A percentile compares a stretch with the other conserved stretches of the same genome.
phyloP scores from a whole-genome alignment of 2,797 vertebrate genomes.

The Sarcophilus harrisii region DNA sequence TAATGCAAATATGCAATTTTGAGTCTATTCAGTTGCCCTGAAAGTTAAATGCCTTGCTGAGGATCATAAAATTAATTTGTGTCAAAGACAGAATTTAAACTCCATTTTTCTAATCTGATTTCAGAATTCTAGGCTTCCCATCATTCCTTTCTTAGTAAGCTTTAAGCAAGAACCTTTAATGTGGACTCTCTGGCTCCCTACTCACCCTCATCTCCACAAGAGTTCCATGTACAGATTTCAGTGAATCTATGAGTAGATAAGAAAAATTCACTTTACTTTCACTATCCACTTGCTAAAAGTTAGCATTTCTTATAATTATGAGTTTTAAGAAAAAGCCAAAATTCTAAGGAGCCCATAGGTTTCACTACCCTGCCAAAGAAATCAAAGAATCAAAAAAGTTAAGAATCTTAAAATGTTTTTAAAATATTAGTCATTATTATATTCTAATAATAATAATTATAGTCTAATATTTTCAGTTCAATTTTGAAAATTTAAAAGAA shows the following conservation, averaged over 20 bases:
- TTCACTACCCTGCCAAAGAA: background rate
- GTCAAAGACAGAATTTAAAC: background rate
- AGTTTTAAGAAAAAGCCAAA: background rate
- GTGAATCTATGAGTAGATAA: background rate
- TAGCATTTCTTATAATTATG: background rate
- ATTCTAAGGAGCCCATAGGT: background rate
- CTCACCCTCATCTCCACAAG: background rate
- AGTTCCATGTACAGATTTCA: background rate
- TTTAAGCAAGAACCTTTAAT: background rate
- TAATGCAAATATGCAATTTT: background rate
- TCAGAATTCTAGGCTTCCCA: background rate
- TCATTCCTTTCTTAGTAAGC: background rate
- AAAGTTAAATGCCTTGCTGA: background rate
- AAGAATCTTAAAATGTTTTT: background rate
- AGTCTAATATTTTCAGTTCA: background rate
- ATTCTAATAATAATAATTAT: too few relatives aligned
- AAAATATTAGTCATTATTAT: background rate
- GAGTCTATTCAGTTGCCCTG: background rate
- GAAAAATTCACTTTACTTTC: background rate
- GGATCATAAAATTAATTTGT: background rate
- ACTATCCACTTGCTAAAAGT: background rate
- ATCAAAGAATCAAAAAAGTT: background rate
- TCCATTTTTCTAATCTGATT: background rate
- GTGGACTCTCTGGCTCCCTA: too few relatives aligned
- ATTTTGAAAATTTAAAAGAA: constrained; percentile 22